These are phyloP conservation scores for Heliconius hewitsoni DNA, from an alignment of 1,140 invertebrate species.

Conservation along the genomic window DNA sequence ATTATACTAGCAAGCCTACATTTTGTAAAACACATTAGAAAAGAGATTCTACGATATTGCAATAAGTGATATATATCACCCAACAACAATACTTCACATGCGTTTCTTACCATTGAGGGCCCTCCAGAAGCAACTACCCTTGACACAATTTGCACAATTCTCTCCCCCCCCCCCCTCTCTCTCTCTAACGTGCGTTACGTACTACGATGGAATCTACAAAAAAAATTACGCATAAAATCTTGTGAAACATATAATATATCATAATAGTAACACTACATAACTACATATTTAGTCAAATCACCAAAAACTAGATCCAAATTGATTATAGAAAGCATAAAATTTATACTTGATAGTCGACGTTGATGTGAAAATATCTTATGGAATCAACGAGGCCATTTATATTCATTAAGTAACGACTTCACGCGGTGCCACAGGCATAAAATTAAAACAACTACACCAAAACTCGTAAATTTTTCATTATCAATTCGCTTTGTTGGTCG, in stretches of 20 bases:
- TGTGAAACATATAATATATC: not conserved
- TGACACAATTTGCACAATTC: too few species aligned
- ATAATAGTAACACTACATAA: not conserved
- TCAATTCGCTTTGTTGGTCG: not conserved
- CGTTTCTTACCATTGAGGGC: too few species aligned
- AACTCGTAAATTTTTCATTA: slow-evolving; percentile 6
- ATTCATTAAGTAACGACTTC: slow-evolving; percentile 11
- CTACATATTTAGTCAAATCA: not conserved
- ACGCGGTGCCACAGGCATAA: not conserved
- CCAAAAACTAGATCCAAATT: slow-evolving; percentile 27
- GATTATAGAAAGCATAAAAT: slow-evolving; percentile 36
- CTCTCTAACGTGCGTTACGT: too few species aligned
- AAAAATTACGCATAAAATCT: not conserved
- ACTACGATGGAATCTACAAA: too few species aligned
- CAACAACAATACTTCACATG: too few species aligned
- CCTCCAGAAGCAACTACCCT: too few species aligned
- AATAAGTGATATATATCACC: too few species aligned
- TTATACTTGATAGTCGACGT: slow-evolving; percentile 32
- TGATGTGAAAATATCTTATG: slow-evolving; percentile 22
- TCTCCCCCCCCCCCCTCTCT: too few species aligned
- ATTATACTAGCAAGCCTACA: too few species aligned
- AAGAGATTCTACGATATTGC: too few species aligned
- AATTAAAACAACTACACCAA: not conserved
- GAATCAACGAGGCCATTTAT: slow-evolving; percentile 27
- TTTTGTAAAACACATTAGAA: too few species aligned